These are phyloP conservation scores for Cyanoderma ruficeps DNA, from an alignment of 2,113 vertebrate genomes.

Conservation along the genomic window DNA sequence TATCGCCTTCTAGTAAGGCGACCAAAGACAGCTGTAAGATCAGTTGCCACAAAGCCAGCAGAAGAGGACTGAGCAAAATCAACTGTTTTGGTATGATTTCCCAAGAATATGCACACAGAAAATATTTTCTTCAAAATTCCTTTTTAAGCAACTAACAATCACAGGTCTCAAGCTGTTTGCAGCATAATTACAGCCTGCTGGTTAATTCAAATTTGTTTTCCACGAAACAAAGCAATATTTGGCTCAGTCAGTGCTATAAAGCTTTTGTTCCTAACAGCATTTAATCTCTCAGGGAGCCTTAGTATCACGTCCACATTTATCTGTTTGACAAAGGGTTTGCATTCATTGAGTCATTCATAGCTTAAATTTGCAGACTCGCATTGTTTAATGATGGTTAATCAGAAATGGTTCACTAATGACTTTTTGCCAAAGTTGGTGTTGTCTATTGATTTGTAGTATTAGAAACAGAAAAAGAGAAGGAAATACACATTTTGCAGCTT, in stretches of 20 bases:
- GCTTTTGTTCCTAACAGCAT: constrained; percentile 41
- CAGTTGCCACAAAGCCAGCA: neutral
- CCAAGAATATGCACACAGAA: neutral
- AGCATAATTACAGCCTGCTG: constrained; percentile 43
- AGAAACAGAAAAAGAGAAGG: neutral
- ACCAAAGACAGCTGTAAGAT: neutral
- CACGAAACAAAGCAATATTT: constrained; percentile 51
- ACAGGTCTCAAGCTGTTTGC: constrained; percentile 37
- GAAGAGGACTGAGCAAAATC: neutral
- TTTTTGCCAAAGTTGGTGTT: neutral
- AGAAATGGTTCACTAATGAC: neutral
- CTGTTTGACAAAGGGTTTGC: constrained; percentile 38
- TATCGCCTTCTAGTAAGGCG: neutral
- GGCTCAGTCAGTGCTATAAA: constrained; percentile 29
- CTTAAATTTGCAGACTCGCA: neutral
- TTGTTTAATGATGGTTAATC: constrained; percentile 19
- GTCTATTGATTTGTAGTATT: neutral
- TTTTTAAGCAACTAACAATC: neutral
- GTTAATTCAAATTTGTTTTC: constrained; percentile 57
- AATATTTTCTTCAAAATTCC: neutral
- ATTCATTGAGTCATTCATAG: constrained; percentile 3
- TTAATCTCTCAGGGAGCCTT: constrained; percentile 29
- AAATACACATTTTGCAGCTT: neutral
- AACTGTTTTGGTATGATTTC: rapidly evolving
- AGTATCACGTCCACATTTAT: constrained; percentile 33